Evolutionary conservation across 2,888 invertebrate genomes (phyloP).

Genomic region (Brassicogethes aeneus): DNA sequence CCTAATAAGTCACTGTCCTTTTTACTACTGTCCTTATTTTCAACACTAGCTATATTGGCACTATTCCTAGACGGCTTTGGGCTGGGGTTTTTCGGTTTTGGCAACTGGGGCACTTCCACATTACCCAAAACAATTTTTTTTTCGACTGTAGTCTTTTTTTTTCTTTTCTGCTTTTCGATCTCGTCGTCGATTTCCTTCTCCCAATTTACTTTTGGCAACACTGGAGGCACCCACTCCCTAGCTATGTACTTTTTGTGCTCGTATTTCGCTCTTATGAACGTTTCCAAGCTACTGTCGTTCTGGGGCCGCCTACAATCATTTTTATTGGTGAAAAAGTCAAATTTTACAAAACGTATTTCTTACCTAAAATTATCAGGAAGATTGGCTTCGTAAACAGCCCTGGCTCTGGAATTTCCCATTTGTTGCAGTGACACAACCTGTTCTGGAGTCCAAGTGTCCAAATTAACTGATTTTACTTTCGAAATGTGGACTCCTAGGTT

Average conservation of each 20-base stretch:
- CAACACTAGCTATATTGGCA: constrained; percentile 15
- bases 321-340: no score
- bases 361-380: constrained; percentile 77
- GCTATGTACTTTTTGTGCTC: constrained; percentile 98
- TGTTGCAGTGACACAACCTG: constrained; percentile 84
- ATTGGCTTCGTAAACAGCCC: constrained; percentile 96
- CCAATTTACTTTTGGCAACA: constrained; percentile 68
- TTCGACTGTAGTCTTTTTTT: constrained; percentile 56
- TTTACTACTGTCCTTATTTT: constrained; percentile 25
- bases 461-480: constrained; percentile 95
- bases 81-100: constrained; percentile 50
- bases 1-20: constrained; percentile 29
- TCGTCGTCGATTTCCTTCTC: constrained; percentile 85
- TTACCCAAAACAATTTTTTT: constrained; percentile 34
- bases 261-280: constrained; percentile 96
- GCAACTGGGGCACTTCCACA: constrained; percentile 47
- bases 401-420: constrained; percentile 94
- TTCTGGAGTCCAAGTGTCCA: constrained; percentile 97
- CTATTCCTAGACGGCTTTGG: constrained; percentile 43
- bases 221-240: constrained; percentile 91
- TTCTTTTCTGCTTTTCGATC: constrained; percentile 70
- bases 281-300: constrained; percentile 86
- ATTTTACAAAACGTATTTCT: neutral
- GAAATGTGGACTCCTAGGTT: constrained; percentile 99
- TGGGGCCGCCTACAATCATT: constrained; percentile 70